Conservation (phyloP, 2,888 invertebrate genomes). For the Hypomecis punctinalis region DNA sequence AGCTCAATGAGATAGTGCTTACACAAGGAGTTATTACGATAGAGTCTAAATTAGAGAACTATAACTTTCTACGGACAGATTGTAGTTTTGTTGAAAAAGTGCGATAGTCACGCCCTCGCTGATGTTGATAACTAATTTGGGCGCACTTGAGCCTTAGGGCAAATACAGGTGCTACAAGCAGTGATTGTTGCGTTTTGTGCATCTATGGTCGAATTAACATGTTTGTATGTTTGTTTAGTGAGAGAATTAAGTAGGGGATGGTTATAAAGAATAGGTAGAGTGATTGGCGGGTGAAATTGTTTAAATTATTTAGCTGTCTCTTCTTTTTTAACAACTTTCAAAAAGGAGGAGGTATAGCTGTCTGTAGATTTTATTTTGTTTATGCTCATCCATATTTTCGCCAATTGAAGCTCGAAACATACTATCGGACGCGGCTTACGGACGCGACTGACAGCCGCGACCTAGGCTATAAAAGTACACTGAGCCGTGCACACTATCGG, state of each 20-base stretch:
- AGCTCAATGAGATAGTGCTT: too few relatives aligned
- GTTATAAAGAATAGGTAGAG: conserved; percentile 4
- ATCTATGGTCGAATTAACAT: conserved; percentile 35
- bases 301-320: conserved; percentile 14
- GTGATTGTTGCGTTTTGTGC: conserved; percentile 24
- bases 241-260: conserved; percentile 24
- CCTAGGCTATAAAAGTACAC: too few relatives aligned
- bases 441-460: too few relatives aligned
- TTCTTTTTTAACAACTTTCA: too few relatives aligned
- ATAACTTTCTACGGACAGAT: neutral
- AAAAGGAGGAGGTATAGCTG: too few relatives aligned
- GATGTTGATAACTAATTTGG: neutral
- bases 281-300: conserved; percentile 26
- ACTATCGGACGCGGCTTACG: too few relatives aligned
- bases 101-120: neutral
- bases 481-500: too few relatives aligned
- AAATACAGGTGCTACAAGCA: conserved; percentile 73
- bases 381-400: too few relatives aligned
- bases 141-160: conserved; percentile 66
- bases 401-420: too few relatives aligned
- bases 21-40: too few relatives aligned
- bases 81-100: neutral
- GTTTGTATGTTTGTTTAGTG: conserved; percentile 25
- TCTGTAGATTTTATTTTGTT: too few relatives aligned
- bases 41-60: neutral